These are phyloP conservation scores for Pollachius pollachius DNA, from an alignment of 2,113 vertebrate species.

Conservation along the genomic window DNA sequence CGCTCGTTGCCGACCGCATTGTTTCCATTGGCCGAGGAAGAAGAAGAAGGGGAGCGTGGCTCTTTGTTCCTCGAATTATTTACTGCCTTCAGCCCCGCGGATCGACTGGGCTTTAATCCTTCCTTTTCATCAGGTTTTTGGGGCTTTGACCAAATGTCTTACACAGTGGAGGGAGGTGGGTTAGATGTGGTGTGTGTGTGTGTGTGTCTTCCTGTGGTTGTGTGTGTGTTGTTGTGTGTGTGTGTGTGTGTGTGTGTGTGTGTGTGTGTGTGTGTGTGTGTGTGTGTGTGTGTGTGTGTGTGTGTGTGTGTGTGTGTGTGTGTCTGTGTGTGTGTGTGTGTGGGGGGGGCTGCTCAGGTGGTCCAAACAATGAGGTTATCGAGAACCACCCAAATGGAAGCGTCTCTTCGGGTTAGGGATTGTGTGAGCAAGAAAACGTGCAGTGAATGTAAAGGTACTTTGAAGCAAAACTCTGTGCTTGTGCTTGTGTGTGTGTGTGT, in stretches of 20 bases:
- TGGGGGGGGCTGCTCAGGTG: not conserved
- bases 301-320: slow-evolving; percentile 31
- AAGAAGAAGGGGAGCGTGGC: no score
- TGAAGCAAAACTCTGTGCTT: slow-evolving; percentile 6
- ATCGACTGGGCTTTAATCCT: no score
- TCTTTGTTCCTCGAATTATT: no score
- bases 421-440: slow-evolving; percentile 34
- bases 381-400: slow-evolving; percentile 51
- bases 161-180: not conserved
- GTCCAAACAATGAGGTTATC: slow-evolving; percentile 53
- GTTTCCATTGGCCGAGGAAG: no score
- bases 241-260: slow-evolving; percentile 28
- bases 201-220: slow-evolving; percentile 8
- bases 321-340: slow-evolving; percentile 13
- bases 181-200: slow-evolving; percentile 15
- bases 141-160: no score
- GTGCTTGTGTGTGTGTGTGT: no score
- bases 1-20: no score
- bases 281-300: slow-evolving; percentile 41
- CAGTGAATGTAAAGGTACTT: slow-evolving; percentile 44
- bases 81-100: no score
- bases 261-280: not conserved
- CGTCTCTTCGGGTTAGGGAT: slow-evolving; percentile 65
- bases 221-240: slow-evolving; percentile 33
- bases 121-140: no score